Evolutionary conservation across 2,797 vertebrate genomes (phyloP).

Genomic region (Tympanoctomys barrerae): DNA sequence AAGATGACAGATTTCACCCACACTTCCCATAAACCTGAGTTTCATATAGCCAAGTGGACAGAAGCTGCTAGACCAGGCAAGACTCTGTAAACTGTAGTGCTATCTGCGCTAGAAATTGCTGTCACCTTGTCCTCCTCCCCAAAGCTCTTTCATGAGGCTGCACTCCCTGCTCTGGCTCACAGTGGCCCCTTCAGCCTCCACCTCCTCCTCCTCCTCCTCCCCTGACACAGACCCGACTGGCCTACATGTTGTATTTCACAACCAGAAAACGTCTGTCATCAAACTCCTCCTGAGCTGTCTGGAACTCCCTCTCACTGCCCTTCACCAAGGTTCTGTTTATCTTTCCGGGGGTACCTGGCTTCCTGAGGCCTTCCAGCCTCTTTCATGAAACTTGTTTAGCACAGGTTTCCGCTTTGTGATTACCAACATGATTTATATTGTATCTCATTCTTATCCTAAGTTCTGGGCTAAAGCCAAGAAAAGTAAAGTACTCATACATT

Average conservation of each 20-base stretch:
- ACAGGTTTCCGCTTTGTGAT: not conserved
- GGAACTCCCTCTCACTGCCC: not conserved
- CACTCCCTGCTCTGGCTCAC: not conserved
- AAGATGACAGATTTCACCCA: not conserved
- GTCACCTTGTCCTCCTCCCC: accelerated
- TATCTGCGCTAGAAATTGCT: not conserved
- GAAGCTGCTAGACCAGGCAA: not conserved
- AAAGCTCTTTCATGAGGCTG: not conserved
- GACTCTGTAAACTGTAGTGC: not conserved
- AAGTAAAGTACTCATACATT: not conserved
- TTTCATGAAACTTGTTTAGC: not conserved
- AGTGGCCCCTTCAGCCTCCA: not conserved
- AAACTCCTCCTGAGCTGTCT: not conserved
- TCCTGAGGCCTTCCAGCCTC: not conserved
- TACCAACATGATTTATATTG: not conserved
- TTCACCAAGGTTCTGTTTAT: not conserved
- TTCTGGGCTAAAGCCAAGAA: not conserved
- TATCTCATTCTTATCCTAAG: not conserved
- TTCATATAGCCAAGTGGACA: not conserved
- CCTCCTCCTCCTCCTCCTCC: too few relatives aligned
- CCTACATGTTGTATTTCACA: not conserved
- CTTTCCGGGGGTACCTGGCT: not conserved
- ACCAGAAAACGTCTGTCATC: not conserved
- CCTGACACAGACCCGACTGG: not conserved
- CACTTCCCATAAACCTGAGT: not conserved